A percentile compares a stretch with the other conserved stretches of the same genome.
These are phyloP conservation scores for Hylomyscus alleni DNA, from an alignment of 2,797 vertebrate species.

Conservation along the genomic window DNA sequence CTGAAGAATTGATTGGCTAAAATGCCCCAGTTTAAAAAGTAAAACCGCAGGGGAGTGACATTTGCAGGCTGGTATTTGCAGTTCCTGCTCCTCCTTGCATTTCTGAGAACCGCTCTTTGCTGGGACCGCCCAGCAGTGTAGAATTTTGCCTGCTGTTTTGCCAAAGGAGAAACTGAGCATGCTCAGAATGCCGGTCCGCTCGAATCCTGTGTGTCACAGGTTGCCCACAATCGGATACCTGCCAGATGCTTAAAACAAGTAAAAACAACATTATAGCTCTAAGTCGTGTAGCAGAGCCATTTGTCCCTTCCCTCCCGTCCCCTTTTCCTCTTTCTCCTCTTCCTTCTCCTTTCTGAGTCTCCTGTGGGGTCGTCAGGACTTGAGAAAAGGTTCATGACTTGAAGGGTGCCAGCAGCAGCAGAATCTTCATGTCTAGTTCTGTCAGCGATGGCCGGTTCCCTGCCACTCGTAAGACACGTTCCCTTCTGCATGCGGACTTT, in stretches of 20 bases:
- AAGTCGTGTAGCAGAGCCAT: not conserved
- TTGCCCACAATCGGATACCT: not conserved
- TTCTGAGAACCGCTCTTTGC: slow-evolving; percentile 39
- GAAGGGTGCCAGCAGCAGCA: not conserved
- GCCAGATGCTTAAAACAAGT: slow-evolving; percentile 34
- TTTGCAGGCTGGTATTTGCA: slow-evolving; percentile 53
- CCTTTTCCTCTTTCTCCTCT: too few relatives aligned
- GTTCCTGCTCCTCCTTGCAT: slow-evolving; percentile 55
- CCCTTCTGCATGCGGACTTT: not conserved
- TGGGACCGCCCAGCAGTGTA: slow-evolving; percentile 3
- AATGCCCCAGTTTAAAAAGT: slow-evolving; percentile 57
- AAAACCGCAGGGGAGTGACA: slow-evolving; percentile 72
- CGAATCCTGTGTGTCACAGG: not conserved
- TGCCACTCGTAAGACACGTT: slow-evolving; percentile 11
- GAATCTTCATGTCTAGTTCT: not conserved
- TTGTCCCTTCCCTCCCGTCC: not conserved
- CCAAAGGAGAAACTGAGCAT: slow-evolving; percentile 41
- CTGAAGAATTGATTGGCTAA: slow-evolving; percentile 72
- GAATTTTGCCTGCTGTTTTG: slow-evolving; percentile 61
- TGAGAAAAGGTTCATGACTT: not conserved
- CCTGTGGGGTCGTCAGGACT: not conserved
- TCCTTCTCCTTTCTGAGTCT: not conserved
- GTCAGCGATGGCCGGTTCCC: not conserved
- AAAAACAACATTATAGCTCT: not conserved
- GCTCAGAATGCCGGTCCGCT: not conserved